Evolutionary conservation across 2,888 invertebrate genomes (phyloP).

Genomic region (Biston stratarius): DNA sequence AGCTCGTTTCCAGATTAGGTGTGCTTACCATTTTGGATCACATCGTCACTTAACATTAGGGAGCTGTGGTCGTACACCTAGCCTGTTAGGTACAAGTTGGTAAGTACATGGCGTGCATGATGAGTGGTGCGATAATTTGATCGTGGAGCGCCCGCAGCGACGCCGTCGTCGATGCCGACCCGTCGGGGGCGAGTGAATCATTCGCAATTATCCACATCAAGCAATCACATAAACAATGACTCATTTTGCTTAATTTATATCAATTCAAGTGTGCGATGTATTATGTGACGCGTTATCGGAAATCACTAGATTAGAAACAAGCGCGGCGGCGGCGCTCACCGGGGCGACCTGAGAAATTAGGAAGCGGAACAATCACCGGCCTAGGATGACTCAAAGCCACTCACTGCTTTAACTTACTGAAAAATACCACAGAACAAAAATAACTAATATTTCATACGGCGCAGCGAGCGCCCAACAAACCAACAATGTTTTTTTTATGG

Average conservation of each 20-base stretch:
- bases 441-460: not conserved
- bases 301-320: not conserved
- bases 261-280: not conserved
- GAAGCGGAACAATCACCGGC: not conserved
- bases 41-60: no score
- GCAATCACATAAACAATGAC: not conserved
- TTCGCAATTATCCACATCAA: not conserved
- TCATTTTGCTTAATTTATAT: constrained; percentile 14
- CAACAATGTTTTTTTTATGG: no score
- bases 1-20: no score
- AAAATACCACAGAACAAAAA: not conserved
- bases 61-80: no score
- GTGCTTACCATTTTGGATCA: no score
- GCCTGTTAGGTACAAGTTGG: no score
- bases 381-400: not conserved
- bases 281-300: not conserved
- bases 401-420: no score
- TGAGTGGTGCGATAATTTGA: no score
- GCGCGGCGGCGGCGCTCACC: not conserved
- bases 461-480: no score
- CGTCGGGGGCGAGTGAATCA: constrained; percentile 1
- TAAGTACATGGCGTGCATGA: no score
- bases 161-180: no score
- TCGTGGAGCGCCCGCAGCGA: no score
- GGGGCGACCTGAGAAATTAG: not conserved